Conservation (phyloP, 2,888 invertebrate species). For the Cremastinae sp. region DNA sequence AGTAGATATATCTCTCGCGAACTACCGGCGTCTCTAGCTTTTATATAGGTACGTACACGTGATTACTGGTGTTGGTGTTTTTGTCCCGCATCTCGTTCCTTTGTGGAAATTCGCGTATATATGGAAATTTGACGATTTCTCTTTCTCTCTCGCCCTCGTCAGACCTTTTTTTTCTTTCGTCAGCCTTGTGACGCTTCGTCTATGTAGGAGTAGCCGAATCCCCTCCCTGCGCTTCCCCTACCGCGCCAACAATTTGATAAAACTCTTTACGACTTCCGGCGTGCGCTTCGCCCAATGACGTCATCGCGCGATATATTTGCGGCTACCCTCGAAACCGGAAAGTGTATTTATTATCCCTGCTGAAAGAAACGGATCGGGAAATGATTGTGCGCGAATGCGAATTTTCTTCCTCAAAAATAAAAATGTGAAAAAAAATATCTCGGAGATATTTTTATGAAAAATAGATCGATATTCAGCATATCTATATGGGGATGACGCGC, state of each 20-base stretch:
- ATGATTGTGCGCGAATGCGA: background rate
- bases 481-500: too few relatives aligned
- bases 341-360: conserved; percentile 57
- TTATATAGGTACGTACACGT: conserved; percentile 38
- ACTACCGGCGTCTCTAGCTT: conserved; percentile 66
- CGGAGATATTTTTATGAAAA: too few relatives aligned
- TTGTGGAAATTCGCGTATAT: conserved; percentile 66
- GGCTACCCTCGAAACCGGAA: conserved; percentile 50
- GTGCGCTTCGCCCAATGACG: conserved; percentile 38
- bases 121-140: conserved; percentile 76
- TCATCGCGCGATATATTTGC: conserved; percentile 46
- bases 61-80: conserved; percentile 55
- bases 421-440: too few relatives aligned
- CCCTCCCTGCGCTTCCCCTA: conserved; percentile 59
- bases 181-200: conserved; percentile 50
- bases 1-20: conserved; percentile 77
- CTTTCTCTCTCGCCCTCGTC: conserved; percentile 55
- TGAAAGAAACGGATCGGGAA: conserved; percentile 43
- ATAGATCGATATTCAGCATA: too few relatives aligned
- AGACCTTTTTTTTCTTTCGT: conserved; percentile 56
- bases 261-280: conserved; percentile 64
- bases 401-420: too few relatives aligned
- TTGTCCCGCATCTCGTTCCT: conserved; percentile 56
- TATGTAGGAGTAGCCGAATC: conserved; percentile 27
- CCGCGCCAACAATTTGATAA: conserved; percentile 73